Conservation (phyloP, 2,113 vertebrate species). For the Ahaetulla prasina region DNA sequence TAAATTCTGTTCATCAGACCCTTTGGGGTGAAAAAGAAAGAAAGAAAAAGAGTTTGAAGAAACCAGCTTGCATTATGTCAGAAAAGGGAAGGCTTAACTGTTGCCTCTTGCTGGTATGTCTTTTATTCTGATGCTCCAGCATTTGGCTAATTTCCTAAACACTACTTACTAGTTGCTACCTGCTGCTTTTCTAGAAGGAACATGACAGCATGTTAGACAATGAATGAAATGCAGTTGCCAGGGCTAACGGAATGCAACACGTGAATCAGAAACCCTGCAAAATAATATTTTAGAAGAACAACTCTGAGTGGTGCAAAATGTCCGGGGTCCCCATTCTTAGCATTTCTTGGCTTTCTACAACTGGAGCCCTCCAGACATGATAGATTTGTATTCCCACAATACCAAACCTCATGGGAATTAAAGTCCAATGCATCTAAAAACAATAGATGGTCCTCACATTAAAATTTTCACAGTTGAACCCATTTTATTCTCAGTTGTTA, state of each 20-base stretch:
- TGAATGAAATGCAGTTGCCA: background rate
- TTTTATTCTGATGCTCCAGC: background rate
- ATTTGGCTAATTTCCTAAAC: conserved; percentile 9
- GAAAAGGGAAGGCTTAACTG: background rate
- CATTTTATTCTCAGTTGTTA: background rate
- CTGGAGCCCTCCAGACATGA: background rate
- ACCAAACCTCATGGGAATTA: background rate
- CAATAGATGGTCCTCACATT: background rate
- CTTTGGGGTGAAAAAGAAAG: background rate
- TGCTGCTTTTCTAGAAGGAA: background rate
- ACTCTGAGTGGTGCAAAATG: no score
- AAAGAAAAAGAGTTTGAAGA: background rate
- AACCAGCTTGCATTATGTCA: background rate
- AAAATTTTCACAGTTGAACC: background rate
- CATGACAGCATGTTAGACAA: background rate
- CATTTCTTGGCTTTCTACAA: background rate
- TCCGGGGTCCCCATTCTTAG: background rate
- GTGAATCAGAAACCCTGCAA: background rate
- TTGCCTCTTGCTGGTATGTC: background rate
- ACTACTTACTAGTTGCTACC: background rate
- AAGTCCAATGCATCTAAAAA: background rate
- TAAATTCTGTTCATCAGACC: background rate
- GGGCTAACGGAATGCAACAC: background rate
- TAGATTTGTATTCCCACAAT: background rate
- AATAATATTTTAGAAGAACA: background rate